Conservation (phyloP, 2,888 invertebrate genomes). For the Mantis religiosa region DNA sequence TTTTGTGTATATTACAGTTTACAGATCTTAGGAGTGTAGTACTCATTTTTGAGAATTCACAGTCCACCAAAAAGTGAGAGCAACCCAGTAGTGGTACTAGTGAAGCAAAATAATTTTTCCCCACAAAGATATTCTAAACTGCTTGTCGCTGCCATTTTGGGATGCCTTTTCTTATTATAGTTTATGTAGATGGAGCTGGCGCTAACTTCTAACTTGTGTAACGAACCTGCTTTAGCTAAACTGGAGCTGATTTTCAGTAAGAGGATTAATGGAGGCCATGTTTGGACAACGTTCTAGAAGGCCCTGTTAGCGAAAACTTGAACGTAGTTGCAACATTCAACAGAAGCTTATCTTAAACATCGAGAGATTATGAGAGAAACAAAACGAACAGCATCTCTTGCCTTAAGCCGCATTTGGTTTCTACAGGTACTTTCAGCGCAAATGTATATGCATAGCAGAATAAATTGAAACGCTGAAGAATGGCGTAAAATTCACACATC, state of each 20-base stretch:
- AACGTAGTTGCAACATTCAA: neutral
- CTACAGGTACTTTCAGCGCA: no score
- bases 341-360: neutral
- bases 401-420: neutral
- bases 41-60: no score
- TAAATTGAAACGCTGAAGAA: no score
- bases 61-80: no score
- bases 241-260: neutral
- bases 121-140: no score
- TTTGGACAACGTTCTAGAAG: neutral
- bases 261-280: neutral
- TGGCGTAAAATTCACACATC: no score
- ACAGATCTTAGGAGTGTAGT: no score
- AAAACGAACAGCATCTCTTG: neutral
- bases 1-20: no score
- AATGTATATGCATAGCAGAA: no score
- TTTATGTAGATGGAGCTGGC: neutral
- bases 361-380: neutral
- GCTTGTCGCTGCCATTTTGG: no score
- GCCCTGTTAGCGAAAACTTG: neutral
- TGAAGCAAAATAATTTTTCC: no score
- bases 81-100: no score
- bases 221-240: neutral
- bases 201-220: neutral
- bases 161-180: neutral